Base-by-base conservation (phyloP, 2,888 invertebrate species). In the Nemotelus pantherinus region DNA sequence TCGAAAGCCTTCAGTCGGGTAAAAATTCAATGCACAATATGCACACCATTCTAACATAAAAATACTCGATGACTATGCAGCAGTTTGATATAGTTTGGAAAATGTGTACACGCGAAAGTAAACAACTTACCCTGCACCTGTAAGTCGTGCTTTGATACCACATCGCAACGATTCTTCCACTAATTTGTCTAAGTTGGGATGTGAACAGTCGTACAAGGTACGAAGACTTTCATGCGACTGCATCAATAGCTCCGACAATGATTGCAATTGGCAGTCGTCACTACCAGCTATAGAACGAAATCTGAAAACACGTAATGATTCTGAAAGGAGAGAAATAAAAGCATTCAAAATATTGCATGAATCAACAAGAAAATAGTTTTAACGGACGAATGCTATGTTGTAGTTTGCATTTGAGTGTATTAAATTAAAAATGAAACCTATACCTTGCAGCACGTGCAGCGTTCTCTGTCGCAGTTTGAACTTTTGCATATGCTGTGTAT, bases 151-250 rank as follows among this genome's bases (percentile, higher is more conserved):
- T 60, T 96, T 94, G 10, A 93, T 87, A 44, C 91, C 90, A 79
- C 90, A 88, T 71, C 92, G 91, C 79, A 90, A 89, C 6, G 94
- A 94, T 83, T 93, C 87, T 48, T 92, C 89, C 41, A 97, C 95
- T 43, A 99, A 89, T 77, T 89, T 88, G 86, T 99, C 97, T 81
- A 99, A 89, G 83, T 93, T 92, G 1, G 92, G 90, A 88, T 97
- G 96, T 77, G 98, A 98, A 87, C 99, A 99, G 85, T 99, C 95
- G 86, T 97, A 99, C 3, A 95, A 88, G 79, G 92, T 90, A 77
- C 92, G 90, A 74, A 98, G 90, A 84, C 98, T 98, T 55, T 89
- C 88, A 85, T 99, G 99, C 83, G 98, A 98, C 77, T 91, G 90
- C 67, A 91, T 91, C 96, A 99, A 98, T 71, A 99, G 89, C 79